Evolutionary conservation across 2,888 invertebrate species (phyloP), one percentile per base, ranked within the genome.

Genomic region (Protodeltote pygarga): DNA sequence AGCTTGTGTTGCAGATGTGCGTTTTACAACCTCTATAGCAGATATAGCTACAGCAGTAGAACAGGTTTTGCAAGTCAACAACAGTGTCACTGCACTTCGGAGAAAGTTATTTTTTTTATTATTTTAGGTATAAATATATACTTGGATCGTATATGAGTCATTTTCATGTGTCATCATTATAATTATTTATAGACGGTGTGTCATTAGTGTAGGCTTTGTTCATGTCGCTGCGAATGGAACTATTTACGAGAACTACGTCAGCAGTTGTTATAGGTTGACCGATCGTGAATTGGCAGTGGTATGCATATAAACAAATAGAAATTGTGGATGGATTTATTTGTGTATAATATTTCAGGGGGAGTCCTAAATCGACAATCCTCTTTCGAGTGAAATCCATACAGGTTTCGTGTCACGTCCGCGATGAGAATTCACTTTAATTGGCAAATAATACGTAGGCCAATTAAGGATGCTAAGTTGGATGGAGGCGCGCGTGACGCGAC

Each of bases 391-490:
- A 78, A 81, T 83, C 81, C 80, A 86, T 88, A 85, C 77, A 78
- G 84, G 83, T 90, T 92, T 90, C 90, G 73, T 74, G 85, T 90
- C 91, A 92, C 90, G 91, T 92, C 75, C 82, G 73, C 86, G 77
- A 89, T 86, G 92, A 90, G 85, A 92, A 90, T 92, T 90, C 89
- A 88, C 91, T 92, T 91, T 92, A 92, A 92, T 92, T 92, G 92
- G 92, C 92, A 92, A 92, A 92, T 92, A 92, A 92, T 92, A 92
- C 92, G 89, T 83, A 90, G 87, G 86, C 88, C 89, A 92, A 92
- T 92, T 92, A 92, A 85, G 89, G 91, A 90, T 91, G 88, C 90
- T 89, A 89, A 91, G 90, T 89, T 84, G 87, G 90, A 83, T 79
- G 80, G 84, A 85, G 83, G 81, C 82, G 89, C 83, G 83, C 92